Conservation (phyloP, 2,113 vertebrate genomes). For the Capra hircus region DNA sequence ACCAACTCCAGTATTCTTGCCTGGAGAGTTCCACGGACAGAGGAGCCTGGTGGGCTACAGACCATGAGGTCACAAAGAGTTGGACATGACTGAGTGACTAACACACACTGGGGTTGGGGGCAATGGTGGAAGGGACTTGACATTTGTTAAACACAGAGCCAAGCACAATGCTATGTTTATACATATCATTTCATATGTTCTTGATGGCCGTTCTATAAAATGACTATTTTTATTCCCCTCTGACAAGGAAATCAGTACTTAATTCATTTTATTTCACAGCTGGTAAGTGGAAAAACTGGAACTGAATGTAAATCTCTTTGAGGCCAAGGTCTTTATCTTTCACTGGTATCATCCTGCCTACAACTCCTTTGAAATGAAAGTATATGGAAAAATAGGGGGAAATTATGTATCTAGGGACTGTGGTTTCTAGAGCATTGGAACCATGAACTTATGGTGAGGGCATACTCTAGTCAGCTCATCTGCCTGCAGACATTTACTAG, state of each 20-base stretch:
- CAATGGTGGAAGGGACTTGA: neutral
- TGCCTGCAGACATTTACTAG: neutral
- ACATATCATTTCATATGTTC: neutral
- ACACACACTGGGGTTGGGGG: neutral
- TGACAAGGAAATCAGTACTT: neutral
- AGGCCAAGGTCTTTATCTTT: neutral
- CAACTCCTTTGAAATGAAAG: neutral
- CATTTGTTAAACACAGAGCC: neutral
- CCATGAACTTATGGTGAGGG: neutral
- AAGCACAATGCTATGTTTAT: neutral
- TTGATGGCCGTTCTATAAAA: neutral
- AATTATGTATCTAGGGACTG: neutral
- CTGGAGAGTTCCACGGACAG: neutral
- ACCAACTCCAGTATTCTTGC: neutral
- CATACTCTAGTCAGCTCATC: neutral
- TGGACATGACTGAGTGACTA: neutral
- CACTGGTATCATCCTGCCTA: neutral
- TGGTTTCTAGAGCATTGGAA: conserved; percentile 35
- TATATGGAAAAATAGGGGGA: neutral
- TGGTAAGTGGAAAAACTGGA: neutral
- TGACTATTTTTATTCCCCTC: neutral
- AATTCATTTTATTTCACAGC: neutral
- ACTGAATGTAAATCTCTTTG: neutral
- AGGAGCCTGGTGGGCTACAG: neutral
- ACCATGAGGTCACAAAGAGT: neutral